phyloP scores from a whole-genome alignment of 2,797 vertebrate species.

The Serranus cabrilla region DNA sequence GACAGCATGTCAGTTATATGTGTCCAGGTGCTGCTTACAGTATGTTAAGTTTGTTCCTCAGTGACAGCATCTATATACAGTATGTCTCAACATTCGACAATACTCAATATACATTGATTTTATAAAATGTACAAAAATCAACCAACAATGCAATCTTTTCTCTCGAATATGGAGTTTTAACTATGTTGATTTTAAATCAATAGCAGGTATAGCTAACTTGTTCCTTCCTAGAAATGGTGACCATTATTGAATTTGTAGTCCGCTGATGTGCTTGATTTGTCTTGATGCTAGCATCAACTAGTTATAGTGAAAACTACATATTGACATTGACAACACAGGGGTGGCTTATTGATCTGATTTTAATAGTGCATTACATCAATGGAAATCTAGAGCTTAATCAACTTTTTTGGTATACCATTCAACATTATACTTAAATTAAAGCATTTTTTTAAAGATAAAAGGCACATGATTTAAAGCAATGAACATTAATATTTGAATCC shows the following conservation, averaged over 20 bases:
- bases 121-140: conserved; percentile 18
- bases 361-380: not conserved
- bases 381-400: not conserved
- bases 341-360: conserved; percentile 1
- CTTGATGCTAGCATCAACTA: not conserved
- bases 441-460: conserved; percentile 45
- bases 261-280: too few relatives aligned
- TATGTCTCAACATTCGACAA: not conserved
- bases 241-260: not conserved
- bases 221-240: not conserved
- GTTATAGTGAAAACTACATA: not conserved
- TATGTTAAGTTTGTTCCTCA: conserved; percentile 18
- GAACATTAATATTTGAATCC: conserved; percentile 35
- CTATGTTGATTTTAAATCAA: conserved; percentile 12
- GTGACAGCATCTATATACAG: not conserved
- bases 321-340: conserved; percentile 6
- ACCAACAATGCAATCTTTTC: not conserved
- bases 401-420: conserved; percentile 37
- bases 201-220: not conserved
- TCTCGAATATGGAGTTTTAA: not conserved
- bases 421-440: conserved; percentile 39
- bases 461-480: conserved; percentile 68
- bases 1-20: not conserved
- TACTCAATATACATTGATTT: conserved; percentile 12
- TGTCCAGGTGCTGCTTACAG: not conserved